phyloP scores from a whole-genome alignment of 2,113 vertebrate species.

The Nothobranchius furzeri region DNA sequence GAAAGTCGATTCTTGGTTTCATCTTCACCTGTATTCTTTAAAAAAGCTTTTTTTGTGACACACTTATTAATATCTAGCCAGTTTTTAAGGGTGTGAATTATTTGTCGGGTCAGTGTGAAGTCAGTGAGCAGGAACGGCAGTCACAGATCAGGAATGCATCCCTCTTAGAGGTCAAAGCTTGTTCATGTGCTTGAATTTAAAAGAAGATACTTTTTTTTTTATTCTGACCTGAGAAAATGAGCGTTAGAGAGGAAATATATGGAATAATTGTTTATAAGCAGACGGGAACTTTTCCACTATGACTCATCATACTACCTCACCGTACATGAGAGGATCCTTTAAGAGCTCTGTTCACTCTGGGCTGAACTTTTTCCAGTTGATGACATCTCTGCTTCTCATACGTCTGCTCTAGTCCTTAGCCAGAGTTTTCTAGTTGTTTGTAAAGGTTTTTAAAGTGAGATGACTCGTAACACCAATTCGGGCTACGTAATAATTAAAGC shows the following conservation, averaged over 20 bases:
- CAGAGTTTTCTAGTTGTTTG: background rate
- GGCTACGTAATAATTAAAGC: too few relatives aligned
- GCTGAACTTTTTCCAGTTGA: conserved; percentile 65
- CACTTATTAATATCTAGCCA: too few relatives aligned
- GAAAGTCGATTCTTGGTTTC: too few relatives aligned
- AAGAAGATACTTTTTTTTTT: background rate
- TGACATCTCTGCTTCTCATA: conserved; percentile 39
- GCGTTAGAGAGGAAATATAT: conserved; percentile 8
- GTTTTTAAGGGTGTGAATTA: too few relatives aligned
- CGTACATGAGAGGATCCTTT: conserved; percentile 55
- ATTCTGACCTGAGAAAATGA: background rate
- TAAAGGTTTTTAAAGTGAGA: too few relatives aligned
- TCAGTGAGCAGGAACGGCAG: too few relatives aligned
- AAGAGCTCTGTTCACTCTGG: conserved; percentile 45
- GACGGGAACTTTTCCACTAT: conserved; percentile 68
- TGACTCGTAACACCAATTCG: too few relatives aligned
- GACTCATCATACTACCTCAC: conserved; percentile 72
- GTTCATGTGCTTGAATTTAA: background rate
- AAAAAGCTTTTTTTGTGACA: too few relatives aligned
- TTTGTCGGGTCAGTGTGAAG: too few relatives aligned
- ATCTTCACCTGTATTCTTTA: too few relatives aligned
- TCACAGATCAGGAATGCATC: too few relatives aligned
- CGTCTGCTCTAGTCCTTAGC: conserved; percentile 41
- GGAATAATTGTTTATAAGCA: conserved; percentile 7
- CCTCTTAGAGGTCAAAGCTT: too few relatives aligned